Conservation (phyloP, 2,888 invertebrate species). For the Ormyrus rosae region DNA sequence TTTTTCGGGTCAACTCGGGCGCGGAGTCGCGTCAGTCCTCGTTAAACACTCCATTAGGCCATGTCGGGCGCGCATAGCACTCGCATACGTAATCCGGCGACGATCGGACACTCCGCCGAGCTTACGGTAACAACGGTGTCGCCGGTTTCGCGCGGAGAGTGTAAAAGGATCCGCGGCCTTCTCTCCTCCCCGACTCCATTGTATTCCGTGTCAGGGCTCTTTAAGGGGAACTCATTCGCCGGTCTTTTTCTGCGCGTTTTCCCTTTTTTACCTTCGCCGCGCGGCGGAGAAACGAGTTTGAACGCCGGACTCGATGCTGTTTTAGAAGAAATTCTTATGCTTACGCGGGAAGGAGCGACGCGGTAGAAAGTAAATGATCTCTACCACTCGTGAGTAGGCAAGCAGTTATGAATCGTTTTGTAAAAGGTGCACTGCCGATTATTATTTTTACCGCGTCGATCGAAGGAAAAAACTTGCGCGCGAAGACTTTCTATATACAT, state of each 20-base stretch:
- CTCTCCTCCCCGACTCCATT: background rate
- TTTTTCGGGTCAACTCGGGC: slow-evolving; percentile 1
- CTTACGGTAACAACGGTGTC: background rate
- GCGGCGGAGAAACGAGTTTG: background rate
- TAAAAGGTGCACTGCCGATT: too few relatives aligned
- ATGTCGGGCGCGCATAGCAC: background rate
- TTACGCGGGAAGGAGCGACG: too few relatives aligned
- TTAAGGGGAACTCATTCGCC: background rate
- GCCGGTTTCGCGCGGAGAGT: background rate
- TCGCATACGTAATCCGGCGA: background rate
- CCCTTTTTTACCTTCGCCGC: background rate
- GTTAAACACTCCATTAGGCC: slow-evolving; percentile 10
- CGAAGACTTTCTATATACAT: too few relatives aligned
- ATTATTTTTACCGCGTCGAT: too few relatives aligned
- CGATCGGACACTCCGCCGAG: background rate
- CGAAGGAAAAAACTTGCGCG: too few relatives aligned
- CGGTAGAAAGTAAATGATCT: too few relatives aligned
- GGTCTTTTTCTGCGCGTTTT: background rate
- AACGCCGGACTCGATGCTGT: too few relatives aligned
- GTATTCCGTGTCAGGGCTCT: slow-evolving; percentile 24
- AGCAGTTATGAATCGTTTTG: too few relatives aligned
- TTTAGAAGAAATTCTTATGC: too few relatives aligned
- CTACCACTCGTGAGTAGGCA: too few relatives aligned
- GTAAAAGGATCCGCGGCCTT: slow-evolving; percentile 30
- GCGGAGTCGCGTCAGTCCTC: background rate